Conservation (phyloP, 2,113 vertebrate genomes). For the Sisor rabdophorus region DNA sequence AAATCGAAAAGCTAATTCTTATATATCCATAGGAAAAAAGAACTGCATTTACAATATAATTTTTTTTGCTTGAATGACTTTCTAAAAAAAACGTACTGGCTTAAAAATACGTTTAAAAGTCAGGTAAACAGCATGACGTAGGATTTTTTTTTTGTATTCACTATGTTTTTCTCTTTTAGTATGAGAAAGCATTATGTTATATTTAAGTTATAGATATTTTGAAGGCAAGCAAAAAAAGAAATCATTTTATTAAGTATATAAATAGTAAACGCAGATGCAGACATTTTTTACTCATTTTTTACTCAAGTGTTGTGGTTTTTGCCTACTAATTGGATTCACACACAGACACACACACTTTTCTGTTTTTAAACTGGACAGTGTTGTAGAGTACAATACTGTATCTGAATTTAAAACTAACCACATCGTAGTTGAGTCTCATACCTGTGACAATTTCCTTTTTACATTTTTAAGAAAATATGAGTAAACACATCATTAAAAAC, state of each 20-base stretch:
- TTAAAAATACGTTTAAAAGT: not conserved
- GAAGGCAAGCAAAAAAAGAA: conserved; percentile 18
- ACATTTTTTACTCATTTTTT: not conserved
- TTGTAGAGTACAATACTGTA: not conserved
- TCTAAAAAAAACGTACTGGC: conserved; percentile 25
- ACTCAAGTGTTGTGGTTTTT: not conserved
- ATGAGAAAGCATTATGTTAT: conserved; percentile 4
- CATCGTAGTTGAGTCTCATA: not conserved
- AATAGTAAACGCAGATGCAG: too few relatives aligned
- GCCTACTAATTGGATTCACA: not conserved
- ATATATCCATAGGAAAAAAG: too few relatives aligned
- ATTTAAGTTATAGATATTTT: too few relatives aligned
- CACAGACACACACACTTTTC: not conserved
- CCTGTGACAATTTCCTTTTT: not conserved
- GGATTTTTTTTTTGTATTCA: not conserved
- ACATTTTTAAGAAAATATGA: not conserved
- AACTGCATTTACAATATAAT: not conserved
- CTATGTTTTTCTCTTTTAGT: conserved; percentile 25
- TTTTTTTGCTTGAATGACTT: conserved; percentile 9
- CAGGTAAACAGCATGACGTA: not conserved
- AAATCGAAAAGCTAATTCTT: not conserved
- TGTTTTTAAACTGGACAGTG: conserved; percentile 10
- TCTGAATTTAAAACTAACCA: not conserved
- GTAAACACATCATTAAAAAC: not conserved
- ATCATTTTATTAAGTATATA: not conserved